These are phyloP conservation scores for Itoplectis maculator DNA, from an alignment of 2,888 invertebrate genomes.

Conservation along the genomic window DNA sequence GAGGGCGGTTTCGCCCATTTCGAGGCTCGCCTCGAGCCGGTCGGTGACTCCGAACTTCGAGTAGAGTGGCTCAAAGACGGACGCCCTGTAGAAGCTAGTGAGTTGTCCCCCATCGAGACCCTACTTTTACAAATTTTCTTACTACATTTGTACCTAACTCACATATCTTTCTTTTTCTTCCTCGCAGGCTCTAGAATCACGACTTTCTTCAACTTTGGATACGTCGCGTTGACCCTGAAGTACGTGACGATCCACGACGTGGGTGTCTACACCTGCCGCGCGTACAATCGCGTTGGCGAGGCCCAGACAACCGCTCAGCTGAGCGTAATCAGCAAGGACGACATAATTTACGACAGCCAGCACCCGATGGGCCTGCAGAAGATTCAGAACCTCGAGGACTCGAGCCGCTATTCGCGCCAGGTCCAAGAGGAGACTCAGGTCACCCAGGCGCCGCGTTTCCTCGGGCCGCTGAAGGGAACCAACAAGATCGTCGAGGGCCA, in stretches of 20 bases:
- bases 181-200: slow-evolving; percentile 92
- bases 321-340: slow-evolving; percentile 93
- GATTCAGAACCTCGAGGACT: slow-evolving; percentile 95
- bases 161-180: not conserved
- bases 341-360: slow-evolving; percentile 95
- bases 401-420: slow-evolving; percentile 89
- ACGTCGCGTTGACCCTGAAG: slow-evolving; percentile 97
- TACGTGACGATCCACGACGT: slow-evolving; percentile 95
- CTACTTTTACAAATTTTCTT: not conserved
- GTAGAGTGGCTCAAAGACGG: slow-evolving; percentile 98
- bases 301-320: slow-evolving; percentile 93
- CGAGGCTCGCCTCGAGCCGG: slow-evolving; percentile 96
- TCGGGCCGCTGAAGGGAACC: slow-evolving; percentile 96
- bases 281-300: slow-evolving; percentile 94
- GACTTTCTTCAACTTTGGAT: slow-evolving; percentile 97
- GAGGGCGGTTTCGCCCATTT: slow-evolving; percentile 98
- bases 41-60: slow-evolving; percentile 94
- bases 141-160: not conserved
- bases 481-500: slow-evolving; percentile 97
- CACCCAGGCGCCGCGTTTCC: slow-evolving; percentile 93
- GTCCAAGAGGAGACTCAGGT: slow-evolving; percentile 90
- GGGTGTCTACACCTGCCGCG: slow-evolving; percentile 95
- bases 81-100: slow-evolving; percentile 94
- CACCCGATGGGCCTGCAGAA: slow-evolving; percentile 96
- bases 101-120: slow-evolving; percentile 73